Conservation (phyloP, 2,888 invertebrate genomes). For the Serripes groenlandicus region DNA sequence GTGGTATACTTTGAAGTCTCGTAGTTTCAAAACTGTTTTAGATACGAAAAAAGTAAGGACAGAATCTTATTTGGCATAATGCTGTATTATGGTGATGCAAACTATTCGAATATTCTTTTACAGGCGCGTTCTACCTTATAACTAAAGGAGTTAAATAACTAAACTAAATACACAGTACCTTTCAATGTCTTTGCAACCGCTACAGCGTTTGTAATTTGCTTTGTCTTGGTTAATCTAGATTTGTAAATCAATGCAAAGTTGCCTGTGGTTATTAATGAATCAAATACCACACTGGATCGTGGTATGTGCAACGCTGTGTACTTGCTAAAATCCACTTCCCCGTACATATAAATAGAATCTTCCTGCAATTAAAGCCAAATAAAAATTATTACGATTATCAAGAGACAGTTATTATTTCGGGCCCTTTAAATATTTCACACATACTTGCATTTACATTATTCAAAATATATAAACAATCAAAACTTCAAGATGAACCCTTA, state of each 20-base stretch:
- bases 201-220: not conserved
- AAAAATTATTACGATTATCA: not conserved
- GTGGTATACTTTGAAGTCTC: too few relatives aligned
- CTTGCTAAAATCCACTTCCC: constrained; percentile 44
- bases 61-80: too few relatives aligned
- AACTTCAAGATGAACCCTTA: too few relatives aligned
- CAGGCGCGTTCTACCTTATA: too few relatives aligned
- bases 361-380: not conserved
- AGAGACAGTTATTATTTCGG: not conserved
- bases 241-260: constrained; percentile 72
- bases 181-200: constrained; percentile 72
- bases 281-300: constrained; percentile 55
- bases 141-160: too few relatives aligned
- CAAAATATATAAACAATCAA: too few relatives aligned
- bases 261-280: constrained; percentile 62
- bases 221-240: constrained; percentile 41
- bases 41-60: too few relatives aligned
- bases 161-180: too few relatives aligned
- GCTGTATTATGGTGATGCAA: too few relatives aligned
- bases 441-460: constrained; percentile 8
- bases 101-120: too few relatives aligned
- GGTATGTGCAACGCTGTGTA: constrained; percentile 57
- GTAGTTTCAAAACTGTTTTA: too few relatives aligned
- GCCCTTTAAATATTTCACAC: not conserved
- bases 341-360: constrained; percentile 39